These are phyloP conservation scores for Myrmophylax atrothorax DNA, from an alignment of 2,113 vertebrate species.

Conservation along the genomic window DNA sequence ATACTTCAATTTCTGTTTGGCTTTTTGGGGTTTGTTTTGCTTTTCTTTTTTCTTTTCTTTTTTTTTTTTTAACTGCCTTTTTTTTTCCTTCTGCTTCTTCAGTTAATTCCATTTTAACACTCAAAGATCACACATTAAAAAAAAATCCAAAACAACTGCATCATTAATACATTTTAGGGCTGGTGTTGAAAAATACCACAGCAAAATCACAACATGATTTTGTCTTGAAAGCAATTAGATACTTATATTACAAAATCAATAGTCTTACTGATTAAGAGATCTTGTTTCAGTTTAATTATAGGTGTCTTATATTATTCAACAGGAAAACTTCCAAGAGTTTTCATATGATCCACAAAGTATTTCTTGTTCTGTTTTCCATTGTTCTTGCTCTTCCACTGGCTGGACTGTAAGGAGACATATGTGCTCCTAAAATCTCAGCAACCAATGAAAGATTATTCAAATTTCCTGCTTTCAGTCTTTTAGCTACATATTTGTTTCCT, in stretches of 20 bases:
- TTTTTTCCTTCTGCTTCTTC: background rate
- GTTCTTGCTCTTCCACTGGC: background rate
- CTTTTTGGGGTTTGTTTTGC: accelerated
- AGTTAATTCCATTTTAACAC: background rate
- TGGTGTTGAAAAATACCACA: background rate
- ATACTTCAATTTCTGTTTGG: background rate
- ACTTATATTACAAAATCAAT: background rate
- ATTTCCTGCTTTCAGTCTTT: background rate
- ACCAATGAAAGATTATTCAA: background rate
- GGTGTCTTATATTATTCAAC: background rate
- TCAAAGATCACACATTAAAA: background rate
- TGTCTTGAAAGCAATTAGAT: background rate
- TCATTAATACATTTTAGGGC: background rate
- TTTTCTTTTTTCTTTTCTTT: too few relatives aligned
- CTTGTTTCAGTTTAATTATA: background rate
- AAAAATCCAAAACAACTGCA: background rate
- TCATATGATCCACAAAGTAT: background rate
- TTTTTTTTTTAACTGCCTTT: too few relatives aligned
- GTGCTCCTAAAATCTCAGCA: background rate
- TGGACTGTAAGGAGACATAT: background rate
- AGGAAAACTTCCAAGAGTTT: background rate
- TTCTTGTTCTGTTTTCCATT: background rate
- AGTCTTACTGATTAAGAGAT: background rate
- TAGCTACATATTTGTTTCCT: background rate
- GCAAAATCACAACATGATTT: background rate